phyloP scores from a whole-genome alignment of 1,140 invertebrate genomes.

The Penaeus chinensis region DNA sequence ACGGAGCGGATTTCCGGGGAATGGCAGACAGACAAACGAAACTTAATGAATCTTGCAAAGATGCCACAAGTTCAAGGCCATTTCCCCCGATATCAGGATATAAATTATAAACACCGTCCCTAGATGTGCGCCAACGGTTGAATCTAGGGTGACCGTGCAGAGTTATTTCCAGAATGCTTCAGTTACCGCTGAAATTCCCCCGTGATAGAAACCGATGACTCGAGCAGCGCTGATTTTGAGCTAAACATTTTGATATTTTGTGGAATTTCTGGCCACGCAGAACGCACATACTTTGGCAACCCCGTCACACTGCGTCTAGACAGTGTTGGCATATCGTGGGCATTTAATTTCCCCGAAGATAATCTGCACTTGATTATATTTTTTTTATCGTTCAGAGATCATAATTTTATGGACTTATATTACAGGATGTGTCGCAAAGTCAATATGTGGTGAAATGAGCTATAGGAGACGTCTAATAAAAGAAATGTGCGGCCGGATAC shows the following conservation, averaged over 20 bases:
- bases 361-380: background rate
- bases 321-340: slow-evolving; percentile 26
- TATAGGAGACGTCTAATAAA: too few relatives aligned
- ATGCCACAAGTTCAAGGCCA: slow-evolving; percentile 13
- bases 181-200: too few relatives aligned
- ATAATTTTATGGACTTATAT: too few relatives aligned
- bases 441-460: too few relatives aligned
- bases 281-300: slow-evolving; percentile 27
- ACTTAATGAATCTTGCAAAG: background rate
- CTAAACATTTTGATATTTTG: slow-evolving; percentile 24
- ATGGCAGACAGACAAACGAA: slow-evolving; percentile 7
- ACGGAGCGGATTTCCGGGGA: slow-evolving; percentile 11
- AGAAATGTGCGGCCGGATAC: too few relatives aligned
- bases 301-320: slow-evolving; percentile 23
- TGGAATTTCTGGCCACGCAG: slow-evolving; percentile 16
- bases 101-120: too few relatives aligned
- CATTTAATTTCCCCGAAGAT: background rate
- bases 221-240: background rate
- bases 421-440: too few relatives aligned
- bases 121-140: background rate
- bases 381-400: too few relatives aligned
- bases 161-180: too few relatives aligned
- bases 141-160: too few relatives aligned
- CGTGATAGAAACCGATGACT: too few relatives aligned
- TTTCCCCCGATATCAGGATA: too few relatives aligned